phyloP scores from a whole-genome alignment of 2,113 vertebrate genomes.

The Kryptolebias marmoratus region DNA sequence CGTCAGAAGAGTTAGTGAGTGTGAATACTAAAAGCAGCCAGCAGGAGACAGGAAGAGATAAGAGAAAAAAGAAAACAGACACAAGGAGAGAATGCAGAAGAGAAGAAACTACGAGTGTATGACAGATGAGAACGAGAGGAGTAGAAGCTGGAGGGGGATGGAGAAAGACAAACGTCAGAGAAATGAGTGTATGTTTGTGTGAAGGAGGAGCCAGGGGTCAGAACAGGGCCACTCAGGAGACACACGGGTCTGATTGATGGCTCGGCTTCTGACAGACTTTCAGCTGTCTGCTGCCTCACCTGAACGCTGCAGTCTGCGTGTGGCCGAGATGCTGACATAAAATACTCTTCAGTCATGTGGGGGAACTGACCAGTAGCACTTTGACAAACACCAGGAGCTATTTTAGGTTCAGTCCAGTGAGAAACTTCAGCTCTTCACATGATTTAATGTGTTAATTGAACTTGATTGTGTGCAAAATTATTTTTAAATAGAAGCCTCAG shows the following conservation, averaged over 20 bases:
- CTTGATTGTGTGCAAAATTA: too few relatives aligned
- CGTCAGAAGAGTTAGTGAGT: conserved; percentile 45
- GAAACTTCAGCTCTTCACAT: too few relatives aligned
- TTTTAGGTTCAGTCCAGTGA: background rate
- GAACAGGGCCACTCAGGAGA: background rate
- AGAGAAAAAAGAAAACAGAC: too few relatives aligned
- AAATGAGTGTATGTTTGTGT: conserved; percentile 13
- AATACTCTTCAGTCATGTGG: conserved; percentile 2
- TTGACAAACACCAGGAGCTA: background rate
- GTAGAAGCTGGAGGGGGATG: conserved; percentile 3
- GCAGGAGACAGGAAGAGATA: conserved; percentile 2
- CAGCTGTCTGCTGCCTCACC: conserved; percentile 36
- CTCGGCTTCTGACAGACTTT: conserved; percentile 28
- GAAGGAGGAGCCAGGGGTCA: conserved; percentile 3
- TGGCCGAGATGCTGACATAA: background rate
- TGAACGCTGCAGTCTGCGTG: conserved; percentile 25
- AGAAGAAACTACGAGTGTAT: background rate
- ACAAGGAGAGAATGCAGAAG: background rate
- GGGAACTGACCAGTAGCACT: background rate
- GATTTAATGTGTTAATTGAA: too few relatives aligned
- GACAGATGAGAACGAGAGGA: conserved; percentile 22
- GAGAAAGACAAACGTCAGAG: background rate
- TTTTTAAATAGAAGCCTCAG: too few relatives aligned
- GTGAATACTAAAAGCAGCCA: conserved; percentile 49
- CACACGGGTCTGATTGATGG: conserved; percentile 40